phyloP scores from a whole-genome alignment of 1,140 invertebrate genomes.

The Cydia strobilella region DNA sequence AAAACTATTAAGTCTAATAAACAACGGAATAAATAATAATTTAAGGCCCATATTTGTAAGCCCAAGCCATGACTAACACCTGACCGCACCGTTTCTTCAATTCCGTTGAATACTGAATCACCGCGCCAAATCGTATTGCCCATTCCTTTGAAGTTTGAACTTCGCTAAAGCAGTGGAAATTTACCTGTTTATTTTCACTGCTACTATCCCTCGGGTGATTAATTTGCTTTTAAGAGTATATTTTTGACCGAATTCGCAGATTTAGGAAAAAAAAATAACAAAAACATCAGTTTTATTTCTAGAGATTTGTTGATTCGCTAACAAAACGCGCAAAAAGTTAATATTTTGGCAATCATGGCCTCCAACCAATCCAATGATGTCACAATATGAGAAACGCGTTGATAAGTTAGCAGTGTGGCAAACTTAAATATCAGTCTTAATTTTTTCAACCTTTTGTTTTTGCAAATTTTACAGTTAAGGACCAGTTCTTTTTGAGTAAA shows the following conservation, averaged over 20 bases:
- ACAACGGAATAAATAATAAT: not conserved
- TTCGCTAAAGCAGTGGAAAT: not conserved
- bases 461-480: too few relatives aligned
- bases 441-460: too few relatives aligned
- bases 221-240: not conserved
- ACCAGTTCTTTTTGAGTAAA: too few relatives aligned
- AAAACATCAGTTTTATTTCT: not conserved
- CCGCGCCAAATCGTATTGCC: conserved; percentile 4
- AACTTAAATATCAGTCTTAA: not conserved
- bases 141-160: conserved; percentile 26
- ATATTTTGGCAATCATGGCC: conserved; percentile 3
- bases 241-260: not conserved
- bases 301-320: not conserved
- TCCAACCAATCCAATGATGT: not conserved
- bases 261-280: not conserved
- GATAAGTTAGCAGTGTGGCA: not conserved
- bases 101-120: conserved; percentile 29
- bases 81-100: conserved; percentile 21
- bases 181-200: conserved; percentile 10
- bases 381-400: conserved; percentile 2
- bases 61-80: conserved; percentile 1
- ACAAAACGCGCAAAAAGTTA: not conserved
- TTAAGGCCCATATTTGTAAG: not conserved
- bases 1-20: too few relatives aligned
- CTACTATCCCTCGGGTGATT: not conserved